phyloP scores from a whole-genome alignment of 2,797 vertebrate species.

The Sebastes goodei region DNA sequence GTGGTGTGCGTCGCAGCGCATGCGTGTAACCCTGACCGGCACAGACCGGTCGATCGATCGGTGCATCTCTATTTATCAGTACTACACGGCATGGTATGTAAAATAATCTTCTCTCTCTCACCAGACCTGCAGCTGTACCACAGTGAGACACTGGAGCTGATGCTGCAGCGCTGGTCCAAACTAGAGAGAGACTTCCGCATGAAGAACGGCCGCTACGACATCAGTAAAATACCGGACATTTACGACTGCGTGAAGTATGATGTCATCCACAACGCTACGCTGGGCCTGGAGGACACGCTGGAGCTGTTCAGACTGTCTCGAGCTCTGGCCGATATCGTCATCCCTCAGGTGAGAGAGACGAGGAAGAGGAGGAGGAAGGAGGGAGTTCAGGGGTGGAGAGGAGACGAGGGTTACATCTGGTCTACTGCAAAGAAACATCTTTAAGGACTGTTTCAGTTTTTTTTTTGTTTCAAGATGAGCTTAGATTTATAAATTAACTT shows the following conservation, averaged over 20 bases:
- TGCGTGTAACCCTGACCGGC: no score
- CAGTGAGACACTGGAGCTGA: slow-evolving; percentile 95
- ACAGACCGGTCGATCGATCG: no score
- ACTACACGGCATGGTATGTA: not conserved
- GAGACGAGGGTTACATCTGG: no score
- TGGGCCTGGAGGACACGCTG: slow-evolving; percentile 92
- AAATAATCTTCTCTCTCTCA: not conserved
- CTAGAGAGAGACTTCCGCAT: slow-evolving; percentile 95
- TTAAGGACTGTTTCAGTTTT: not conserved
- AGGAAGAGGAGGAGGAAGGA: not conserved
- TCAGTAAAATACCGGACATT: slow-evolving; percentile 98
- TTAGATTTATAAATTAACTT: not conserved
- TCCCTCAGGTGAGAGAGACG: slow-evolving; percentile 89
- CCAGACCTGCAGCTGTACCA: slow-evolving; percentile 97
- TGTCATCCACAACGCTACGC: slow-evolving; percentile 91
- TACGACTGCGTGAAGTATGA: slow-evolving; percentile 99
- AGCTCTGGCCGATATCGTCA: slow-evolving; percentile 93
- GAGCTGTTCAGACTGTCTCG: slow-evolving; percentile 94
- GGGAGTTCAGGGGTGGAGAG: not conserved
- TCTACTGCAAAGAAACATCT: not conserved
- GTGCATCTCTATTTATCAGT: no score
- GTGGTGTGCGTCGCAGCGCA: no score
- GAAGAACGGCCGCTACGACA: slow-evolving; percentile 96
- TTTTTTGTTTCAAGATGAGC: not conserved
- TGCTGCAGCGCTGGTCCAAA: slow-evolving; percentile 98